Percentiles rank a stretch among this genome's conserved stretches.
Conservation (phyloP, 1,140 invertebrate genomes). For the Trichoplusia ni region DNA sequence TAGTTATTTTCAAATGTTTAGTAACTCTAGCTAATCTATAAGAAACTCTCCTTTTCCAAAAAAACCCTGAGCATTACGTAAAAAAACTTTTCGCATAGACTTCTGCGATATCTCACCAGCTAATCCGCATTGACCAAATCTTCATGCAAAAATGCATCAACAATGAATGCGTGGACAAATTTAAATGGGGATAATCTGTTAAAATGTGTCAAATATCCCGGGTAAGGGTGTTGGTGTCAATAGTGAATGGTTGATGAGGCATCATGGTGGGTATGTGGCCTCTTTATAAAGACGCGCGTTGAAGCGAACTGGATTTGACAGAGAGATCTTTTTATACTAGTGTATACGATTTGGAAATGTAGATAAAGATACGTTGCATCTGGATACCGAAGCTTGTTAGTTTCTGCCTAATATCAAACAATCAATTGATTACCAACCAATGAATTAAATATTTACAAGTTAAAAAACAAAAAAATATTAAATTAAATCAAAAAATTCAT, state of each 20-base stretch:
- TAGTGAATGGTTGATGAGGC: not conserved
- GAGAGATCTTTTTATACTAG: not conserved
- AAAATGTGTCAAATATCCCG: slow-evolving; percentile 21
- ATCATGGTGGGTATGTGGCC: not conserved
- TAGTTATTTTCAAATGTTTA: no score
- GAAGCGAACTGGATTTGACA: not conserved
- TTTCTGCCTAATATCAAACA: no score
- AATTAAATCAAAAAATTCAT: no score
- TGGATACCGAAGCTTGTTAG: no score
- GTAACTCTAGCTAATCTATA: no score
- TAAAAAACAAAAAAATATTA: not conserved
- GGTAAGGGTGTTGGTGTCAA: slow-evolving; percentile 13
- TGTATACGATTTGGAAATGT: not conserved
- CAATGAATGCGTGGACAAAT: not conserved
- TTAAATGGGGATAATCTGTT: slow-evolving; percentile 22
- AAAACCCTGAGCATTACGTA: no score
- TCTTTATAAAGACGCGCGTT: not conserved
- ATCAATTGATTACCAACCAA: no score
- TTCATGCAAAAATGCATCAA: slow-evolving; percentile 16
- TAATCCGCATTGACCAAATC: no score
- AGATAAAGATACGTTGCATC: no score
- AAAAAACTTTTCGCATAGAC: no score
- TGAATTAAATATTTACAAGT: not conserved
- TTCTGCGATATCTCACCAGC: no score
- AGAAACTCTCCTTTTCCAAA: no score